Conservation (phyloP, 2,888 invertebrate genomes). For the Congeria kusceri region DNA sequence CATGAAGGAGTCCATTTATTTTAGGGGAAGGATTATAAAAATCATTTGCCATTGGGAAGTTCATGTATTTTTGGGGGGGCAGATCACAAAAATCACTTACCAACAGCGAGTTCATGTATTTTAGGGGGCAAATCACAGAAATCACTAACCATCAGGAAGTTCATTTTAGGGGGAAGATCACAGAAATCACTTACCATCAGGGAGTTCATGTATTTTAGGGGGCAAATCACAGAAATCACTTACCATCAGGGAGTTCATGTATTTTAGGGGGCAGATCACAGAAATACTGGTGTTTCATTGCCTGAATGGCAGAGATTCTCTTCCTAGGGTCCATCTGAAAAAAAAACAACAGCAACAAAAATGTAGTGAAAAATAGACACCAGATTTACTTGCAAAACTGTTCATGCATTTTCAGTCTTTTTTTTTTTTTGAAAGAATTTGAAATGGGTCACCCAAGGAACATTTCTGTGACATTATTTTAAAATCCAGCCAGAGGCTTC, state of each 20-base stretch:
- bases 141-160: too few relatives aligned
- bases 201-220: constrained; percentile 94
- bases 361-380: too few relatives aligned
- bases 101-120: constrained; percentile 95
- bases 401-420: too few relatives aligned
- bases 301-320: constrained; percentile 94
- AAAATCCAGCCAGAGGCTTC: too few relatives aligned
- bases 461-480: too few relatives aligned
- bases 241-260: constrained; percentile 96
- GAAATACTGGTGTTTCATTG: constrained; percentile 96
- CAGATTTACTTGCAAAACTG: too few relatives aligned
- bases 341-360: too few relatives aligned
- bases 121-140: constrained; percentile 95
- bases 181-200: constrained; percentile 91
- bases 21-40: constrained; percentile 95
- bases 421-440: too few relatives aligned
- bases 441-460: too few relatives aligned
- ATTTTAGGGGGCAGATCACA: constrained; percentile 94
- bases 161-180: too few relatives aligned
- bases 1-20: constrained; percentile 95
- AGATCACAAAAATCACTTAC: constrained; percentile 88
- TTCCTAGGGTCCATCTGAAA: constrained; percentile 90
- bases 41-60: too few relatives aligned
- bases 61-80: too few relatives aligned
- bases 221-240: constrained; percentile 90